Conservation (phyloP, 2,797 vertebrate species). For the Mus spretus region DNA sequence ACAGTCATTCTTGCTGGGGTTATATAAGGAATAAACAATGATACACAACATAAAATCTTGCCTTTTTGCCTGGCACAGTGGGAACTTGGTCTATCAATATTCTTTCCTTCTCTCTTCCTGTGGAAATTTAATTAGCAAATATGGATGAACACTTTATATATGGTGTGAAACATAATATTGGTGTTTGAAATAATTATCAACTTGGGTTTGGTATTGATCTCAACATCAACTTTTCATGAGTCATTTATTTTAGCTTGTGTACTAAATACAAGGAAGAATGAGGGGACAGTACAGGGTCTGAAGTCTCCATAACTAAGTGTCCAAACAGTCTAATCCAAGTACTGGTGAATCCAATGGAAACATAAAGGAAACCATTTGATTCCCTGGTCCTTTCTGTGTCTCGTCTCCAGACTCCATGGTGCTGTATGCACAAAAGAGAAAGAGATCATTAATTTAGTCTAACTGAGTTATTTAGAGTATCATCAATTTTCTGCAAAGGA, state of each 20-base stretch:
- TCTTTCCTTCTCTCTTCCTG: neutral
- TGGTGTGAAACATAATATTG: neutral
- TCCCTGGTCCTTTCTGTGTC: neutral
- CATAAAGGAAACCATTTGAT: neutral
- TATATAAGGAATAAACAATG: conserved; percentile 38
- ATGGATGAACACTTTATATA: neutral
- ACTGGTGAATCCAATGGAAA: neutral
- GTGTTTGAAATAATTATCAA: neutral
- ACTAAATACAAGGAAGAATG: neutral
- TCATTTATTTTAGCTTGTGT: conserved; percentile 48
- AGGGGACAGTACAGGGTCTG: neutral
- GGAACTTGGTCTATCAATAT: neutral
- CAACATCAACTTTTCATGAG: neutral
- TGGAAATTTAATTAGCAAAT: conserved; percentile 47
- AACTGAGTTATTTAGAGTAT: neutral
- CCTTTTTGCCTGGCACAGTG: neutral
- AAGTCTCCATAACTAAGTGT: neutral
- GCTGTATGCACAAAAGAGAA: neutral
- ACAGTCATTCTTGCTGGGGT: neutral
- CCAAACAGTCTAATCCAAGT: neutral
- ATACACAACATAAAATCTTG: neutral
- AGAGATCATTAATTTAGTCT: neutral
- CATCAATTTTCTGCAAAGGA: neutral
- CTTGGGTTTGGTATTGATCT: conserved; percentile 4
- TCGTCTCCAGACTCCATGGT: neutral